Evolutionary conservation across 1,140 invertebrate species (phyloP).

Genomic region (Drosophila nigrodunni): DNA sequence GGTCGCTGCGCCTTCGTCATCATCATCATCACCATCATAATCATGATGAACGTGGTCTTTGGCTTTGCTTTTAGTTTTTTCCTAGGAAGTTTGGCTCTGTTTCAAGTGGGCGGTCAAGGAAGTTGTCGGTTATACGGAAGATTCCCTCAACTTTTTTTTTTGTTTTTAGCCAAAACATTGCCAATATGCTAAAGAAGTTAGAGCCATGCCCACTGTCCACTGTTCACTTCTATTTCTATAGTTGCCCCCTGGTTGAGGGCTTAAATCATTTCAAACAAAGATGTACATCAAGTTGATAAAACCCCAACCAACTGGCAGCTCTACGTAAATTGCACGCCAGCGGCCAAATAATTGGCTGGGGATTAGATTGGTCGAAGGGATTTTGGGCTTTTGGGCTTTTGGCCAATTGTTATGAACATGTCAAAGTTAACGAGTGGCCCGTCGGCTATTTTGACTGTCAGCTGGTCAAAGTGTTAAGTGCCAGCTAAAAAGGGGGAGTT

Average conservation of each 20-base stretch:
- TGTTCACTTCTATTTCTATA: constrained; percentile 71
- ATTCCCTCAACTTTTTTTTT: constrained; percentile 1
- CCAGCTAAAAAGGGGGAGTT: constrained; percentile 5
- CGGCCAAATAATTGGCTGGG: constrained; percentile 64
- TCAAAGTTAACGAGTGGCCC: constrained; percentile 74
- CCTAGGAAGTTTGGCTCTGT: constrained; percentile 50
- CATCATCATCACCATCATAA: constrained; percentile 8
- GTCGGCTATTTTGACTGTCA: constrained; percentile 65
- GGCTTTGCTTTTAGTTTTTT: constrained; percentile 43
- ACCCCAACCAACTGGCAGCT: constrained; percentile 46
- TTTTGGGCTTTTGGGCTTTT: constrained; percentile 45
- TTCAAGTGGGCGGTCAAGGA: constrained; percentile 80
- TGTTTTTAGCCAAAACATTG: constrained; percentile 56
- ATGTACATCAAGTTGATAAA: constrained; percentile 69
- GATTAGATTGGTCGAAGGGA: neutral
- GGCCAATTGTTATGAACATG: constrained; percentile 81
- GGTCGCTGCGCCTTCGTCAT: constrained; percentile 69
- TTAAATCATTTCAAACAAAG: constrained; percentile 73
- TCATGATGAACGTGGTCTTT: constrained; percentile 30
- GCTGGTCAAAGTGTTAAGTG: constrained; percentile 77
- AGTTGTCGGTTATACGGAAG: constrained; percentile 54
- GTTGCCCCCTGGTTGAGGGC: constrained; percentile 62
- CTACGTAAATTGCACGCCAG: constrained; percentile 68
- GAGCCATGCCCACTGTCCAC: constrained; percentile 14
- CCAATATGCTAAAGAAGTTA: constrained; percentile 82